These are phyloP conservation scores for Felis catus DNA, from an alignment of 2,113 vertebrate genomes.

Conservation along the genomic window DNA sequence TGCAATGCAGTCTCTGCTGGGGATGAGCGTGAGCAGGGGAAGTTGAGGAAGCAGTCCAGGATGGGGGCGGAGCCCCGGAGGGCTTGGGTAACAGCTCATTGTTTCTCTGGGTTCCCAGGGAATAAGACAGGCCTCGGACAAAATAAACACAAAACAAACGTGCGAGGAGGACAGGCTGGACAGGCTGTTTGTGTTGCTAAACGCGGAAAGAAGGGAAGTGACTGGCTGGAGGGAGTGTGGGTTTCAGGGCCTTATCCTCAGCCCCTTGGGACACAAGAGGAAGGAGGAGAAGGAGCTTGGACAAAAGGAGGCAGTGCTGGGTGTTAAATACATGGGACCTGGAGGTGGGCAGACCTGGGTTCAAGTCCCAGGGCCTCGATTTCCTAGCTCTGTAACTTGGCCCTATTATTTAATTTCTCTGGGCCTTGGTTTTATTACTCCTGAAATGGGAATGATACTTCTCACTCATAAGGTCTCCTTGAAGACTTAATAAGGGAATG, in stretches of 20 bases:
- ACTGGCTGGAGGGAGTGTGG: not conserved
- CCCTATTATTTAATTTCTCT: not conserved
- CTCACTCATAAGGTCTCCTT: not conserved
- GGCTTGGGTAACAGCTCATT: conserved; percentile 34
- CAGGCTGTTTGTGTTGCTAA: conserved; percentile 65
- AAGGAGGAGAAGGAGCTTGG: not conserved
- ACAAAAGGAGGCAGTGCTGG: not conserved
- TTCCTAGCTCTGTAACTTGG: not conserved
- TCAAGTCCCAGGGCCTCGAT: not conserved
- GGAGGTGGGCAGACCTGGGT: not conserved
- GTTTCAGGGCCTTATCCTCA: not conserved
- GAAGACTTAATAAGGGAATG: not conserved
- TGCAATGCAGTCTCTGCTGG: not conserved
- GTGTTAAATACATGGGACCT: not conserved
- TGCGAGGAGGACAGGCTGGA: not conserved
- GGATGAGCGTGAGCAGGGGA: conserved; percentile 9
- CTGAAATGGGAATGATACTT: not conserved
- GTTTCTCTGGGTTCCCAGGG: conserved; percentile 73
- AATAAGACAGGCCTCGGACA: not conserved
- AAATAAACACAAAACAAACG: not conserved
- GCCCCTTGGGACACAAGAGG: not conserved
- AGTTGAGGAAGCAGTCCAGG: conserved; percentile 64
- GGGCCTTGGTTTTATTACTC: not conserved
- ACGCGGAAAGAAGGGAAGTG: conserved; percentile 56
- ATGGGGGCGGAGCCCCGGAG: conserved; percentile 17